Percentiles rank a stretch among this genome's conserved stretches.
Conservation (phyloP, 2,113 vertebrate genomes). For the Podiceps cristatus region DNA sequence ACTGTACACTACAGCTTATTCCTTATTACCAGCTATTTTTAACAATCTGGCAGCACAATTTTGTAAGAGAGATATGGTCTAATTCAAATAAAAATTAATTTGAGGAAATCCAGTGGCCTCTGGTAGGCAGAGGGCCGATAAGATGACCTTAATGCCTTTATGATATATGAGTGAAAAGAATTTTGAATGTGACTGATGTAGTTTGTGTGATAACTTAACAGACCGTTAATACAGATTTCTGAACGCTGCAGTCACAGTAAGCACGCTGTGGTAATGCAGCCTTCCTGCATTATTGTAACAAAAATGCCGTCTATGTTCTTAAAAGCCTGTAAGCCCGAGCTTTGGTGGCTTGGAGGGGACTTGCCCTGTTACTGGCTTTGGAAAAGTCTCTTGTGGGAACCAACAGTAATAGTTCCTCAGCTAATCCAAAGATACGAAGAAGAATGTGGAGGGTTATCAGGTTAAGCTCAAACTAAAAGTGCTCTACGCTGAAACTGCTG, state of each 20-base stretch:
- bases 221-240: neutral
- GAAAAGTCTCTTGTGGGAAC: neutral
- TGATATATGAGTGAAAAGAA: neutral
- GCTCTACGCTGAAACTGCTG: neutral
- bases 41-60: neutral
- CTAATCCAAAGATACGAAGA: neutral
- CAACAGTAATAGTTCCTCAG: neutral
- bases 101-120: neutral
- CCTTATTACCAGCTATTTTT: neutral
- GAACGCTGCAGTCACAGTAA: neutral
- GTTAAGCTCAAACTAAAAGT: neutral
- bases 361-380: neutral
- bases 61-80: neutral
- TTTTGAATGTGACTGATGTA: neutral
- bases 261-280: neutral
- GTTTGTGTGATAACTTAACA: neutral
- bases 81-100: neutral
- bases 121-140: neutral
- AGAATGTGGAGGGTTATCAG: neutral
- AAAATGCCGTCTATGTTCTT: neutral
- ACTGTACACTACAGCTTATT: neutral
- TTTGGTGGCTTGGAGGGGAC: neutral
- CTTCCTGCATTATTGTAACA: neutral
- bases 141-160: neutral
- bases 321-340: neutral